A percentile compares a stretch with the other conserved stretches of the same genome.
Conservation (phyloP, 2,797 vertebrate species). For the Cheirogaleus major region DNA sequence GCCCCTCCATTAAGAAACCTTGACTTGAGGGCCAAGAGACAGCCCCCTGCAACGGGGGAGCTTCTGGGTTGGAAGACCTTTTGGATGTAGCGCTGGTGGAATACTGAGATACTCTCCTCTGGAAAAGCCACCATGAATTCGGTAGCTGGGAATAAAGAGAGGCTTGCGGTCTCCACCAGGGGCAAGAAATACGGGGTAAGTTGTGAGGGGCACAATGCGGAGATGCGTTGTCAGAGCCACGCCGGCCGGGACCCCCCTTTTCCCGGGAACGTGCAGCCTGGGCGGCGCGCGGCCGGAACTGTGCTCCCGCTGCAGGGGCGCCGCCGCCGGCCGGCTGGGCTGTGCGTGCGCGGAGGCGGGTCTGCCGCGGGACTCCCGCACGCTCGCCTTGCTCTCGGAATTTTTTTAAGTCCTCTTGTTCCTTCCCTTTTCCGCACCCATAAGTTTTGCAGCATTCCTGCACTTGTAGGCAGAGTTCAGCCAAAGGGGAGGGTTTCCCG, state of each 20-base stretch:
- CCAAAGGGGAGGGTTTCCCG: not conserved
- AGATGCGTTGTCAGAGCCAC: not conserved
- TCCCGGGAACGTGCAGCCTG: not conserved
- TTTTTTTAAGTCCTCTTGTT: not conserved
- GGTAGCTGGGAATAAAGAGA: conserved; percentile 95
- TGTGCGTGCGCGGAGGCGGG: conserved; percentile 28
- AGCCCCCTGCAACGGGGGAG: not conserved
- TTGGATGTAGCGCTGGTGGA: conserved; percentile 80
- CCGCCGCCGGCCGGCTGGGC: not conserved
- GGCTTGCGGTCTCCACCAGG: conserved; percentile 89
- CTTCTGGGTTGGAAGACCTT: conserved; percentile 57
- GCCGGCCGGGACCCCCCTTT: not conserved
- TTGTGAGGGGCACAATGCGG: conserved; percentile 57
- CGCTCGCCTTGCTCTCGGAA: not conserved
- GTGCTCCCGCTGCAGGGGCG: not conserved
- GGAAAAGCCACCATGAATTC: conserved; percentile 91
- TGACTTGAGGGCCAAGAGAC: conserved; percentile 38
- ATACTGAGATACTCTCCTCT: conserved; percentile 55
- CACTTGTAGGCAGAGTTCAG: not conserved
- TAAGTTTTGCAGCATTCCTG: conserved; percentile 70
- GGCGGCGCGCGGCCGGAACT: not conserved
- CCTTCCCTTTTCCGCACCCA: not conserved
- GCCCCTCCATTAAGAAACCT: conserved; percentile 10
- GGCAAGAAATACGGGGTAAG: conserved; percentile 97
- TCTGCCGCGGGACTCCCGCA: not conserved